These are phyloP conservation scores for Cariama cristata DNA, from an alignment of 2,113 vertebrate species.

Conservation along the genomic window DNA sequence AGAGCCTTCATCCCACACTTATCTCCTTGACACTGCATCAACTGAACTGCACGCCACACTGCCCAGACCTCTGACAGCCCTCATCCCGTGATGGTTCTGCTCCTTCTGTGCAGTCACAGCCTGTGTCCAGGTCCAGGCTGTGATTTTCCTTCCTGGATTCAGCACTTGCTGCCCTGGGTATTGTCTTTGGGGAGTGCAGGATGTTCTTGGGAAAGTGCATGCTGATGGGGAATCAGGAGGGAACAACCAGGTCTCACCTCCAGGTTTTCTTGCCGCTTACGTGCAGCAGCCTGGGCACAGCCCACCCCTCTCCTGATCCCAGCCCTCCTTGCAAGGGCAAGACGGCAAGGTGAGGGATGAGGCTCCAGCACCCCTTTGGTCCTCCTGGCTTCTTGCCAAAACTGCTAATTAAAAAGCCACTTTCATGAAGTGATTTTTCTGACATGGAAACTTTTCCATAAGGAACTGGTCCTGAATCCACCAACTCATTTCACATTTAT, in stretches of 20 bases:
- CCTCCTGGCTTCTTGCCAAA: background rate
- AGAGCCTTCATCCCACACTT: background rate
- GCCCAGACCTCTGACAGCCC: accelerated
- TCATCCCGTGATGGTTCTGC: background rate
- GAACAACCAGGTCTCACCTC: background rate
- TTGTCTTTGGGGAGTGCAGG: background rate
- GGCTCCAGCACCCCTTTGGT: background rate
- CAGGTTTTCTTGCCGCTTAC: background rate
- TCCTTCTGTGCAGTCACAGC: background rate
- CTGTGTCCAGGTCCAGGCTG: background rate
- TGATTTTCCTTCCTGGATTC: background rate
- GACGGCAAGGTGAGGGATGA: background rate
- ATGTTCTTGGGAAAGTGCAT: background rate
- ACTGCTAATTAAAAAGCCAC: conserved; percentile 5
- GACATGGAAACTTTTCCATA: background rate
- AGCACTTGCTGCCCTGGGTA: background rate
- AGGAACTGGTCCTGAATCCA: conserved; percentile 28
- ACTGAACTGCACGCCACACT: accelerated
- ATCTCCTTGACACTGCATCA: background rate
- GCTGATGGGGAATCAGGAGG: background rate
- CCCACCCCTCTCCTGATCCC: background rate
- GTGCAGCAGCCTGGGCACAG: background rate
- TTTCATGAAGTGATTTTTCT: background rate
- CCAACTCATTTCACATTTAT: conserved; percentile 40
- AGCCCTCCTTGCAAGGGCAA: background rate